Evolutionary conservation across 2,113 vertebrate genomes (phyloP).

Genomic region (Erinaceus europaeus): DNA sequence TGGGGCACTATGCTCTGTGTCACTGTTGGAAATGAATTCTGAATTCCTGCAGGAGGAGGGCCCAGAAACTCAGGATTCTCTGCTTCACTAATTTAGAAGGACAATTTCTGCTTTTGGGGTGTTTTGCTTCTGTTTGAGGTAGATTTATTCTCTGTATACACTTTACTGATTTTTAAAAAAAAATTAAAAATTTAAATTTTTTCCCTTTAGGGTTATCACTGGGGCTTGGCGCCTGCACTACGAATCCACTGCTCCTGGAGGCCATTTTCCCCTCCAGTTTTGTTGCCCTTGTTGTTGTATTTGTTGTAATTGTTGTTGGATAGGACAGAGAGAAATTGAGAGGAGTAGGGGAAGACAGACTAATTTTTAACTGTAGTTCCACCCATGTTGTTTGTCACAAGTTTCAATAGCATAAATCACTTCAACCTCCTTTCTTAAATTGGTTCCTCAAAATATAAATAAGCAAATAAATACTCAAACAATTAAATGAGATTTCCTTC

Average conservation of each 20-base stretch:
- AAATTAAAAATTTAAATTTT: no score
- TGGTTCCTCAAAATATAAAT: slow-evolving; percentile 40
- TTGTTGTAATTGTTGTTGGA: no score
- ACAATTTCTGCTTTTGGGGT: background rate
- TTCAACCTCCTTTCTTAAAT: slow-evolving; percentile 5
- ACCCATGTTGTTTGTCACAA: background rate
- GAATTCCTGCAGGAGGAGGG: background rate
- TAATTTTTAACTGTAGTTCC: background rate
- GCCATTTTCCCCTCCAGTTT: no score
- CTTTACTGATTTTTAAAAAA: no score
- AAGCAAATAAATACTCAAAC: slow-evolving; percentile 59
- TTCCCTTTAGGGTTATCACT: no score
- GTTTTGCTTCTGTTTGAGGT: slow-evolving; percentile 11
- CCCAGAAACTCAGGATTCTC: background rate
- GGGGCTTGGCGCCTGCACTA: no score
- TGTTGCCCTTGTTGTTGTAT: no score
- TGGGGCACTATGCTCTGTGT: background rate
- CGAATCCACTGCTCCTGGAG: no score
- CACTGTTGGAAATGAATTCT: background rate
- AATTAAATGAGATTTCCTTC: slow-evolving; percentile 67
- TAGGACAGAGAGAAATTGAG: no score
- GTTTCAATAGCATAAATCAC: slow-evolving; percentile 37
- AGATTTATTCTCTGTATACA: background rate
- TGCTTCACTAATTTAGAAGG: slow-evolving; percentile 8
- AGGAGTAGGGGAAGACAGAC: no score